These are phyloP conservation scores for Puma concolor DNA, from an alignment of 2,113 vertebrate species.

Conservation along the genomic window DNA sequence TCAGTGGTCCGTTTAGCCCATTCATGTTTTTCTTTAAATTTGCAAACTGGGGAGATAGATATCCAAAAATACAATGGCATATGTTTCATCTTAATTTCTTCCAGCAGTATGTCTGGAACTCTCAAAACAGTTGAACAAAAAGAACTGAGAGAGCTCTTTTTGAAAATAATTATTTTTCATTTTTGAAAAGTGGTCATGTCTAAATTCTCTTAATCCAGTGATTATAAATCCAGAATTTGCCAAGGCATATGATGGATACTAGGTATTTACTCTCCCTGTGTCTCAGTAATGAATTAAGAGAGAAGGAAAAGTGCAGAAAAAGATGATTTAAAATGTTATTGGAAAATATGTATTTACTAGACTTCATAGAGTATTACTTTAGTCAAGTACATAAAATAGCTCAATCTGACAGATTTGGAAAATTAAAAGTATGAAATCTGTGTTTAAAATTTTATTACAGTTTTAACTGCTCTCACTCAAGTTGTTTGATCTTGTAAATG, in stretches of 20 bases:
- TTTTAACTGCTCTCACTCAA: not conserved
- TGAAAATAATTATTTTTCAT: slow-evolving; percentile 49
- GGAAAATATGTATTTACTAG: slow-evolving; percentile 52
- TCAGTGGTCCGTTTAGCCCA: not conserved
- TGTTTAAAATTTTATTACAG: slow-evolving; percentile 29
- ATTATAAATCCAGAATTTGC: slow-evolving; percentile 8
- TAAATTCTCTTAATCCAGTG: slow-evolving; percentile 12
- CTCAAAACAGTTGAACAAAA: slow-evolving; percentile 47
- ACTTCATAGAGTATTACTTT: slow-evolving; percentile 30
- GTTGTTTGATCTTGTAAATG: slow-evolving; percentile 29
- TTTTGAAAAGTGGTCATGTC: not conserved
- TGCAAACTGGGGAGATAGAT: slow-evolving; percentile 35
- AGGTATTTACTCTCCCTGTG: not conserved
- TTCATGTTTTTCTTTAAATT: slow-evolving; percentile 60
- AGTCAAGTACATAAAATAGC: slow-evolving; percentile 32
- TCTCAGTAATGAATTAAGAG: slow-evolving; percentile 29
- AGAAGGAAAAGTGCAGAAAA: not conserved
- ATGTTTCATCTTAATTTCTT: slow-evolving; percentile 56
- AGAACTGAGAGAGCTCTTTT: slow-evolving; percentile 24
- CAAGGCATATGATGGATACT: not conserved
- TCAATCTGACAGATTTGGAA: slow-evolving; percentile 29
- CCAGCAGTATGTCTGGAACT: slow-evolving; percentile 28
- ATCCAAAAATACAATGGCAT: slow-evolving; percentile 51
- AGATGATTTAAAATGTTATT: slow-evolving; percentile 33
- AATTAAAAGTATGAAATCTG: slow-evolving; percentile 15